A percentile compares a stretch with the other conserved stretches of the same genome.
phyloP scores from a whole-genome alignment of 2,888 invertebrate genomes.

The Lymantria monacha region DNA sequence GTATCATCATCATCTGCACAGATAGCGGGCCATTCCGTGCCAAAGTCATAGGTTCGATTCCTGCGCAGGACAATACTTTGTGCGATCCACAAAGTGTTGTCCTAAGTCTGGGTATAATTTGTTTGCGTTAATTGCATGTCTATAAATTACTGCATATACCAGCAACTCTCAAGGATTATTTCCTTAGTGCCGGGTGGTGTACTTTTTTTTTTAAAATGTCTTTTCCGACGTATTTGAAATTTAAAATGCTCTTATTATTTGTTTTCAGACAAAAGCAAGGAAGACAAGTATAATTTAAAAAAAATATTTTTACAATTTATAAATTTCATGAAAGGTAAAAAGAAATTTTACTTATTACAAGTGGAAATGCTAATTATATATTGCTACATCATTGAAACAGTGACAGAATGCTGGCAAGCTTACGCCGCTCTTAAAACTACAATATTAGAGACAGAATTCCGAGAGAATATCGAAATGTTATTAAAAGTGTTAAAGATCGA shows the following conservation, averaged over 20 bases:
- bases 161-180: no score
- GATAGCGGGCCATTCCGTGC: no score
- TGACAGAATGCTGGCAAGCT: slow-evolving; percentile 43
- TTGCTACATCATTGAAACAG: slow-evolving; percentile 50
- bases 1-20: no score
- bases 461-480: slow-evolving; percentile 37
- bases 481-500: slow-evolving; percentile 40
- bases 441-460: slow-evolving; percentile 33
- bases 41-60: no score
- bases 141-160: no score
- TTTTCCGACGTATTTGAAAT: no score
- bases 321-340: slow-evolving; percentile 8
- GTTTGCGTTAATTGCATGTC: no score
- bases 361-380: slow-evolving; percentile 50
- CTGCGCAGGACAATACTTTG: no score
- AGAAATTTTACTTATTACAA: slow-evolving; percentile 43
- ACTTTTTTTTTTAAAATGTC: no score
- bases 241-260: neutral
- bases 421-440: slow-evolving; percentile 25
- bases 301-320: neutral
- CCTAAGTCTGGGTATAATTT: no score
- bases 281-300: neutral
- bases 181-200: no score
- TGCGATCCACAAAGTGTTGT: no score
- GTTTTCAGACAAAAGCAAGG: neutral